Conservation (phyloP, 2,797 vertebrate genomes). For the Acanthurus lineatus region DNA sequence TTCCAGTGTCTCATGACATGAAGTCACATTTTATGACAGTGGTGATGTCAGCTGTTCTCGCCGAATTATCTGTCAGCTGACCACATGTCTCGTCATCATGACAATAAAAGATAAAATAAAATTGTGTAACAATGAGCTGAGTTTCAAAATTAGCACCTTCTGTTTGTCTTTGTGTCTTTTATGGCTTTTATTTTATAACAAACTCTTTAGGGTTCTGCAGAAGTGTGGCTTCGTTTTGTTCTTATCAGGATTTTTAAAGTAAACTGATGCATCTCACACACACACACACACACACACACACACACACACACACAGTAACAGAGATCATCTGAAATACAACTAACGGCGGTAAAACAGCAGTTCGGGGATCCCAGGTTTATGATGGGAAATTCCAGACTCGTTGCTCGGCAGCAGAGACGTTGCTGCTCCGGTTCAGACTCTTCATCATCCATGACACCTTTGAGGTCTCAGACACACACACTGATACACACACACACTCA, state of each 20-base stretch:
- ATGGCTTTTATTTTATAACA: too few relatives aligned
- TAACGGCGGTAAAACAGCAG: background rate
- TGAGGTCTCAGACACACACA: background rate
- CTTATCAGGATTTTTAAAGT: too few relatives aligned
- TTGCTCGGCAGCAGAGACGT: constrained; percentile 5
- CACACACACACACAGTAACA: background rate
- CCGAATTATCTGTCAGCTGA: background rate
- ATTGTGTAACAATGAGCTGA: background rate
- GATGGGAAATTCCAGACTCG: constrained; percentile 40
- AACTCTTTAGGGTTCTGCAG: too few relatives aligned
- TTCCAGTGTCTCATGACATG: too few relatives aligned
- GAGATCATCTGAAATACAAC: constrained; percentile 3
- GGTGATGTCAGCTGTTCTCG: background rate
- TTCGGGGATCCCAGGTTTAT: background rate
- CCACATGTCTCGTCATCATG: background rate
- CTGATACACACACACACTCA: background rate
- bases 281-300: too few relatives aligned
- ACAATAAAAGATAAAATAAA: background rate
- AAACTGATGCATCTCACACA: too few relatives aligned
- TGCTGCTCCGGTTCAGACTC: constrained; percentile 5
- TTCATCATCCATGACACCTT: background rate
- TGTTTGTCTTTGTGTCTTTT: too few relatives aligned
- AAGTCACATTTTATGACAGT: background rate
- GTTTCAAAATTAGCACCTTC: background rate
- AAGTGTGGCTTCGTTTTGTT: too few relatives aligned